Base-by-base conservation (phyloP, 2,888 invertebrate species). In the Cephus pygmeus region DNA sequence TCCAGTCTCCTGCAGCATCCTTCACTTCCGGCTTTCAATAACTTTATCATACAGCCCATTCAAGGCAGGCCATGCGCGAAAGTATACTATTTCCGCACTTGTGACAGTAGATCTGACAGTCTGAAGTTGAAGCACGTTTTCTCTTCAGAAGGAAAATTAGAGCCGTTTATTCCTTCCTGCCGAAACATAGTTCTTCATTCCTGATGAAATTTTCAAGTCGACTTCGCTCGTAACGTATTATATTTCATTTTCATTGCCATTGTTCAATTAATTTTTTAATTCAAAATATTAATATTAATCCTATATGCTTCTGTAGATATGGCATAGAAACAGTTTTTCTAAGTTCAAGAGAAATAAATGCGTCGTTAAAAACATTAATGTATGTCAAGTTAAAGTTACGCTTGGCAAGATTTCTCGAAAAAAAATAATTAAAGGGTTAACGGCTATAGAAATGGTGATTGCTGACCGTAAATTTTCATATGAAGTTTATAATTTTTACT, bases 11-110 rank as follows among this genome's bases (percentile, higher is more conserved):
- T 31, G 31, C 15, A 74, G 73, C 79, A 79, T 82, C 79, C 69
- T 31, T 79, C 80, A 78, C 82, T 84, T 84, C 80, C 82, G 81
- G 80, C 76, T 81, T 83, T 81, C 85, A 81, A 84, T 82, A 84
- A 83, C 81, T 82, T 83, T 83, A 82, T 85, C 81, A 78, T 71
- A 34, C 69, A n/a, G 76, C n/a, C 81, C 79, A 85, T 84, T 84
- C 82, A 77, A 75, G 76, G 56, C 76, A 80, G 80, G 77, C 79
- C 81, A 81, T 79, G 81, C 80, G 78, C 73, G 77, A 79, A 82
- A 80, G 77, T 80, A 77, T 79, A 77, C 77, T 77, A 79, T 77
- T 71, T 71, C 71, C 71, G 71, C 31, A 71, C 31, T 71, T 30
- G 23, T 56, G 56, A 23, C 23, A 56, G 56, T 6, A 56, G 56